Evolutionary conservation across 2,113 vertebrate species (phyloP), one percentile per base, ranked within the genome.

Genomic region (Scartelaos histophorus): DNA sequence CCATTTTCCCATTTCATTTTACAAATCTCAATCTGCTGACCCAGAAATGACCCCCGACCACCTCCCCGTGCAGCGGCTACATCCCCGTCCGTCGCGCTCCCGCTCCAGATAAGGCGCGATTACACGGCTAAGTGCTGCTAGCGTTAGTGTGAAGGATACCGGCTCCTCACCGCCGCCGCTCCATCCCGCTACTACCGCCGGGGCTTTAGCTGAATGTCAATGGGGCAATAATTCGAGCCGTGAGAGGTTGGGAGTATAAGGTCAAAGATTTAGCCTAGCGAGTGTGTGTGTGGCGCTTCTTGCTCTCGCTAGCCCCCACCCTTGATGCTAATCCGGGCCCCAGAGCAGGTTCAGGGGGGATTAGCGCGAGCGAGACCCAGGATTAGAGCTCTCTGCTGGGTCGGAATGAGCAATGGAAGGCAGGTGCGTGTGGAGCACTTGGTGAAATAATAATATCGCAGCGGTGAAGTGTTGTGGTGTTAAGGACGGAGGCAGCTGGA

Each of bases 281-380:
- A 9, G 68, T 24, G 64, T 67, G 71, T 67, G 64, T 57, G 76
- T 61, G 72, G 45, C 61, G 54, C 73, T 71, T 72, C 4, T 29
- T 4, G 29, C 29, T 29, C 77, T 68, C 61, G 46, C 61, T 58
- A 56, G 69, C 82, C 79, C 78, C 69, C 82, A 80, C 85, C 83
- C 84, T 79, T 78, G 88, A 88, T 91, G 87, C 86, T 93, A 93
- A 92, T 93, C 91, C 92, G 34, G 58, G 25, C 86, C 89, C 86
- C 87, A 90, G 91, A 93, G 90, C 87, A 90, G 90, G 91, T 91
- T 90, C 89, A 89, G 80, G 86, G 76, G 81, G 92, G 92, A 93
- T 93, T 93, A 92, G 88, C 74, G 84, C 76, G 78, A 82, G 82
- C 75, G 83, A 87, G 89, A 92, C 91, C 91, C 89, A 82, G 92